Evolutionary conservation across 2,113 vertebrate species (phyloP).

Genomic region (Hepsetus odoe): DNA sequence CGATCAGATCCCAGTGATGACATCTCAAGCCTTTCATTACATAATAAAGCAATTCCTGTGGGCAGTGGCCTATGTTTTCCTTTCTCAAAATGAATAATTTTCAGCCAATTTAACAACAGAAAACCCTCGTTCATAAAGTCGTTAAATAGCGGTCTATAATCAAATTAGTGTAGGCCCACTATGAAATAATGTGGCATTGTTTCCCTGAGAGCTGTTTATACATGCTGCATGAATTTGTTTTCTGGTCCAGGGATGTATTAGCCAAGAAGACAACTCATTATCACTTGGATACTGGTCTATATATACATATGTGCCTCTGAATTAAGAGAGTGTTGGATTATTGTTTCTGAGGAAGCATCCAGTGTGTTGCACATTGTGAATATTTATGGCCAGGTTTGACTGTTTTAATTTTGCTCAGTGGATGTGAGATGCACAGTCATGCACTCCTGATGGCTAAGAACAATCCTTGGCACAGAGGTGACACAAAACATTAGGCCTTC

Average conservation of each 20-base stretch:
- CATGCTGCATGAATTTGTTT: conserved; percentile 25
- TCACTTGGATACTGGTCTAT: conserved; percentile 14
- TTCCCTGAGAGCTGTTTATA: conserved; percentile 26
- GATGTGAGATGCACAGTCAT: conserved; percentile 53
- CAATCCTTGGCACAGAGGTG: conserved; percentile 55
- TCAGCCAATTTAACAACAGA: conserved; percentile 28
- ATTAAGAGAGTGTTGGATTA: background rate
- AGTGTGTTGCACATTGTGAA: conserved; percentile 14
- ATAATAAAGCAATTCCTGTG: conserved; percentile 25
- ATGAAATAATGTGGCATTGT: background rate
- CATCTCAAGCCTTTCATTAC: conserved; percentile 28
- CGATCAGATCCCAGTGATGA: conserved; percentile 22
- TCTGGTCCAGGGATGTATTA: conserved; percentile 42
- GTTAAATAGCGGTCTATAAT: conserved; percentile 16
- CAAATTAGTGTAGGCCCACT: conserved; percentile 19
- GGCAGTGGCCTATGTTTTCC: conserved; percentile 19
- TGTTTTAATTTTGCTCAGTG: conserved; percentile 40
- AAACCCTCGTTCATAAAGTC: conserved; percentile 23
- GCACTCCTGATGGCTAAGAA: conserved; percentile 58
- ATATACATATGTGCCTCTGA: background rate
- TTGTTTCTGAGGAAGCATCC: conserved; percentile 13
- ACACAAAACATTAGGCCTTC: conserved; percentile 55
- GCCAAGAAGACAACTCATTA: conserved; percentile 35
- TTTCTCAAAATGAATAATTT: conserved; percentile 4
- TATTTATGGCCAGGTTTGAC: conserved; percentile 32